Evolutionary conservation across 2,797 vertebrate genomes (phyloP).

Genomic region (Sebastes nivosus): DNA sequence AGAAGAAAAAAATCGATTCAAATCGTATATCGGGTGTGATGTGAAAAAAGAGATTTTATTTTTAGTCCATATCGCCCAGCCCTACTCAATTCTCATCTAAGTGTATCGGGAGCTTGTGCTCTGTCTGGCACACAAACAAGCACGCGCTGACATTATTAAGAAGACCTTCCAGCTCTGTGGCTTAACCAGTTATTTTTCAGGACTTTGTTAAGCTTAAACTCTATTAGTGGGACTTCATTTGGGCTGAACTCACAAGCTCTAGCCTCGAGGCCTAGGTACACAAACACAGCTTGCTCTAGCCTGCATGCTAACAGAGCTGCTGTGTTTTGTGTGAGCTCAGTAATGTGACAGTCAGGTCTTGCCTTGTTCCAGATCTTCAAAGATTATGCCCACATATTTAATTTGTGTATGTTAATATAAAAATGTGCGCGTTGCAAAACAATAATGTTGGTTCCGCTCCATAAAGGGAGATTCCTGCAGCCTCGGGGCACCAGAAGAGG

Average conservation of each 20-base stretch:
- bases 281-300: constrained; percentile 1
- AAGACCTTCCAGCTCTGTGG: constrained; percentile 15
- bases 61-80: not conserved
- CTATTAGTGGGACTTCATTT: constrained; percentile 60
- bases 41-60: too few relatives aligned
- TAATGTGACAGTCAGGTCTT: not conserved
- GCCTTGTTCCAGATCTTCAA: not conserved
- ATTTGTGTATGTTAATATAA: constrained; percentile 33
- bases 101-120: not conserved
- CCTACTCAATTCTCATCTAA: not conserved
- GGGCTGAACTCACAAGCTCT: constrained; percentile 23
- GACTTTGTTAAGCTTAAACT: constrained; percentile 58
- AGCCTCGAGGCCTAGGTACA: constrained; percentile 24
- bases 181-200: constrained; percentile 33
- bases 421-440: constrained; percentile 26
- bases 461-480: constrained; percentile 53
- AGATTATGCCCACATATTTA: constrained; percentile 4
- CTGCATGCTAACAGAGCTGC: constrained; percentile 8
- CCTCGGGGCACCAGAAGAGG: constrained; percentile 42
- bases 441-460: constrained; percentile 37
- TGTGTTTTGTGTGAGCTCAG: not conserved
- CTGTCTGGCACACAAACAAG: not conserved
- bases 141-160: constrained; percentile 27
- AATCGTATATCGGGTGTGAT: too few relatives aligned
- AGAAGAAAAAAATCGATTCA: too few relatives aligned